These are phyloP conservation scores for Brachionus sp. DNA, from an alignment of 1,140 invertebrate genomes.

Conservation along the genomic window DNA sequence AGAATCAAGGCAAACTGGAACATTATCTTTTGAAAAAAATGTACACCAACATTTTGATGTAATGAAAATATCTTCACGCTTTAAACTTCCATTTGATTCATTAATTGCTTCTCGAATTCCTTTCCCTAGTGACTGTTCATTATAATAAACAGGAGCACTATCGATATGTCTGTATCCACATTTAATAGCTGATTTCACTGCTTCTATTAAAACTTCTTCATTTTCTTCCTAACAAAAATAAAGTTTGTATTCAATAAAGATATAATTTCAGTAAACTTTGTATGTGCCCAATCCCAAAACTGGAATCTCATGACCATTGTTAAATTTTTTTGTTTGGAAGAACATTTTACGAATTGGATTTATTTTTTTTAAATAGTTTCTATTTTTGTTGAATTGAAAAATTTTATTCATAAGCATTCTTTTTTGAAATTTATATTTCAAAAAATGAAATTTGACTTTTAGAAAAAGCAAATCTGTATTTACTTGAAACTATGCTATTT, in stretches of 20 bases:
- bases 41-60: conserved; percentile 28
- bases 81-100: neutral
- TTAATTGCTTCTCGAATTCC: conserved; percentile 6
- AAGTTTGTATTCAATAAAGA: neutral
- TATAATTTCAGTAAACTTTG: neutral
- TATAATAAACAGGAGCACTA: conserved; percentile 39
- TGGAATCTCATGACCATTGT: conserved; percentile 13
- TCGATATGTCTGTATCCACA: conserved; percentile 40
- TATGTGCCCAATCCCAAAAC: conserved; percentile 28
- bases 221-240: neutral
- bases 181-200: conserved; percentile 36
- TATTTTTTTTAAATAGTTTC: neutral
- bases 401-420: neutral
- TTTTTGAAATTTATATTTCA: neutral
- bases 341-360: neutral
- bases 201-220: conserved; percentile 1
- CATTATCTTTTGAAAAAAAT: conserved; percentile 9
- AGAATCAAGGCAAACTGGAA: conserved; percentile 49
- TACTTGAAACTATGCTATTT: neutral
- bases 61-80: conserved; percentile 43
- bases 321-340: neutral
- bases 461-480: neutral
- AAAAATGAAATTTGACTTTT: neutral
- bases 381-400: neutral
- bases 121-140: conserved; percentile 19